A percentile compares a stretch with the other conserved stretches of the same genome.
Conservation (phyloP, 2,797 vertebrate genomes). For the Gambelia wislizenii region DNA sequence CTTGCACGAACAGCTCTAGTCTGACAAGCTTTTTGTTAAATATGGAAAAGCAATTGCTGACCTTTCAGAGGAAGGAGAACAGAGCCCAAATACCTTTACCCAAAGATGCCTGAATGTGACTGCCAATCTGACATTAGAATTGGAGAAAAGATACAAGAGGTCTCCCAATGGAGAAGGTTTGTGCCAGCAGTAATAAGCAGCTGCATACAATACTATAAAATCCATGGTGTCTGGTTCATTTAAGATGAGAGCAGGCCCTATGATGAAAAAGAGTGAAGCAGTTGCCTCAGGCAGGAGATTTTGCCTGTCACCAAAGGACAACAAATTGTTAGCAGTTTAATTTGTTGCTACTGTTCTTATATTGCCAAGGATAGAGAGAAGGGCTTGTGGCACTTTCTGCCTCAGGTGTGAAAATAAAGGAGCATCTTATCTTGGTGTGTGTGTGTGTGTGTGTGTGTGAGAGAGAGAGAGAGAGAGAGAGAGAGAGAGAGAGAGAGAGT, state of each 20-base stretch:
- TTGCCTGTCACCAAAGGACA: background rate
- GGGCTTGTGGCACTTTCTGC: too few species aligned
- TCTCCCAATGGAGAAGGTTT: slow-evolving; percentile 51
- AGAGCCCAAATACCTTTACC: slow-evolving; percentile 34
- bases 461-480: too few species aligned
- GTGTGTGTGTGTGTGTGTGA: too few species aligned
- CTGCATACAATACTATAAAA: slow-evolving; percentile 51
- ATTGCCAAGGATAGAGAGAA: background rate
- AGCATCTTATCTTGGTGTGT: too few species aligned
- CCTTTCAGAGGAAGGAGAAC: slow-evolving; percentile 41
- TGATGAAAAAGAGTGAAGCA: background rate
- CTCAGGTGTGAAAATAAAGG: too few species aligned
- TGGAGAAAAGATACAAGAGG: slow-evolving; percentile 64
- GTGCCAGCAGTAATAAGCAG: slow-evolving; percentile 12
- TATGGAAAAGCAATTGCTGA: slow-evolving; percentile 41
- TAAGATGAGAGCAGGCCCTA: background rate
- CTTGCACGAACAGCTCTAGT: slow-evolving; percentile 47
- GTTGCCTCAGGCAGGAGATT: background rate
- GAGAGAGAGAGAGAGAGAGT: too few species aligned
- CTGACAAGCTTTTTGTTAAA: slow-evolving; percentile 56
- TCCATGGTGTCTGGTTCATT: background rate
- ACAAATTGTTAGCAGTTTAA: background rate
- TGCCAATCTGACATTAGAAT: slow-evolving; percentile 49
- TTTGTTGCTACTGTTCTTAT: background rate
- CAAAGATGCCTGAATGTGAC: slow-evolving; percentile 43